Conservation (phyloP, 2,888 invertebrate species). For the Priocnemis perturbator region DNA sequence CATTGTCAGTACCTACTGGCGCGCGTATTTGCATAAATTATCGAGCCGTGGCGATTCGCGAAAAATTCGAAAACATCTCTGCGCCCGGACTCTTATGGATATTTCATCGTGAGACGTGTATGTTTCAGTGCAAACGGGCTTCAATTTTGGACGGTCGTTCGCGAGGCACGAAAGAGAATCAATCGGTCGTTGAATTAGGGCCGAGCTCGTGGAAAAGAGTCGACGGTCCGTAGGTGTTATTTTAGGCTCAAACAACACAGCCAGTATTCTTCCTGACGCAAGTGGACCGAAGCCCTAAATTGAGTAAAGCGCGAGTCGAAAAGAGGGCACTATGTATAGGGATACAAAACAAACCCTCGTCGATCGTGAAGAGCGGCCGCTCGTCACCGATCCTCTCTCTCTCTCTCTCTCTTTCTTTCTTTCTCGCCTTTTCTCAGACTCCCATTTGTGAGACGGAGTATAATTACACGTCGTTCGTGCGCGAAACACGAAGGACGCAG, state of each 20-base stretch:
- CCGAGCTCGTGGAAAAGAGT: conserved; percentile 31
- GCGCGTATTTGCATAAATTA: conserved; percentile 58
- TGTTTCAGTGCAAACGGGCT: background rate
- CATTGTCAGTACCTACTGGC: conserved; percentile 30
- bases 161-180: conserved; percentile 17
- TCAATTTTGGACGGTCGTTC: background rate
- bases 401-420: background rate
- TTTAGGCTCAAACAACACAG: conserved; percentile 51
- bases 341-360: conserved; percentile 44
- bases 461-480: no score
- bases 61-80: no score
- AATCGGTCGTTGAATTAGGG: conserved; percentile 38
- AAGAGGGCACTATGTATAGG: conserved; percentile 22
- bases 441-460: background rate
- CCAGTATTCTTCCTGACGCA: conserved; percentile 22
- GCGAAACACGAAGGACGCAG: conserved; percentile 4
- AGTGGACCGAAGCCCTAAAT: conserved; percentile 36
- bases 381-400: conserved; percentile 19
- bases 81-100: no score
- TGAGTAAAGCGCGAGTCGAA: conserved; percentile 27
- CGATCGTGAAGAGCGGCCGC: conserved; percentile 9
- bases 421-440: background rate
- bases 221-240: conserved; percentile 58
- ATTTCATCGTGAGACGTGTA: no score
- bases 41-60: background rate